Conservation (phyloP, 2,797 vertebrate species). For the Crenichthys baileyi region DNA sequence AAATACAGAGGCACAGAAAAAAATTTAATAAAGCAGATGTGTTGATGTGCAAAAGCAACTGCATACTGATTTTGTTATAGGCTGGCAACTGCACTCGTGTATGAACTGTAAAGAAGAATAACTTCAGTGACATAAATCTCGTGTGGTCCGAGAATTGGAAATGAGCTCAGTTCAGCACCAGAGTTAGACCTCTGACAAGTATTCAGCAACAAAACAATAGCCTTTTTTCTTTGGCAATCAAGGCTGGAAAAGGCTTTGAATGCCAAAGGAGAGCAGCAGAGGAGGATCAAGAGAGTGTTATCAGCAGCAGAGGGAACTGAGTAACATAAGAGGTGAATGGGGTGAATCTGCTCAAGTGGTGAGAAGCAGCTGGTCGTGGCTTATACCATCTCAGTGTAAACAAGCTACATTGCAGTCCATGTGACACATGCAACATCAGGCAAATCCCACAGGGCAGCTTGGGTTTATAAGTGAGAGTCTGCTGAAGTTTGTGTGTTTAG, state of each 20-base stretch:
- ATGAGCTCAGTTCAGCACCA: constrained; percentile 15
- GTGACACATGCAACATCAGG: constrained; percentile 24
- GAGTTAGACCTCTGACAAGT: constrained; percentile 6
- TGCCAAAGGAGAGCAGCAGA: constrained; percentile 28
- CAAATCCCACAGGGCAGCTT: constrained; percentile 26
- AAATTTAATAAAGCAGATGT: constrained; percentile 35
- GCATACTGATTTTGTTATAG: constrained; percentile 36
- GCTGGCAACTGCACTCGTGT: constrained; percentile 28
- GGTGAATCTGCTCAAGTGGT: constrained; percentile 50
- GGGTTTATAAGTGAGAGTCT: constrained; percentile 24
- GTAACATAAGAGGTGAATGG: constrained; percentile 22
- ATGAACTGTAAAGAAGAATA: constrained; percentile 32
- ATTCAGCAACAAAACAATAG: constrained; percentile 3
- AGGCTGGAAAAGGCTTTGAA: constrained; percentile 33
- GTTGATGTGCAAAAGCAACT: constrained; percentile 28
- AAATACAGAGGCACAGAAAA: not conserved
- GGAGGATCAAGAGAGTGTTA: constrained; percentile 47
- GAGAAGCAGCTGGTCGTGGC: constrained; percentile 47
- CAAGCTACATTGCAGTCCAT: constrained; percentile 33
- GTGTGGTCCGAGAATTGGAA: constrained; percentile 22
- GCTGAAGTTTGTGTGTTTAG: not conserved
- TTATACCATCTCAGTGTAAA: constrained; percentile 31
- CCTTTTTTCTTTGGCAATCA: constrained; percentile 21
- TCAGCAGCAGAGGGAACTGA: constrained; percentile 51
- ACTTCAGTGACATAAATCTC: constrained; percentile 40